Conservation (phyloP, 2,888 invertebrate genomes). For the Nysson spinosus region DNA sequence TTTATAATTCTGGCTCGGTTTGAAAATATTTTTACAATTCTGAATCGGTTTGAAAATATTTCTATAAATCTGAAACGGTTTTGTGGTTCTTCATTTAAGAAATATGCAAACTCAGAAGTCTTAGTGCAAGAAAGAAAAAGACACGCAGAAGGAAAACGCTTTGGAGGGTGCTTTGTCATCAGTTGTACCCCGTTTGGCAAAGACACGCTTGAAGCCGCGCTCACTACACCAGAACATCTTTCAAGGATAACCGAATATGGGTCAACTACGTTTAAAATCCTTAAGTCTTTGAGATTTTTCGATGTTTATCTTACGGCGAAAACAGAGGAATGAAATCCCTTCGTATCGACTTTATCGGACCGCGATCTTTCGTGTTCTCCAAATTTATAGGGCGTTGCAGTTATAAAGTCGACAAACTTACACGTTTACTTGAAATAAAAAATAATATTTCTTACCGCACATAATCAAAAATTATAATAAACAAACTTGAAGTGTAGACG, state of each 20-base stretch:
- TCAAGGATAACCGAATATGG: constrained; percentile 44
- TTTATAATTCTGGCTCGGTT: too few species aligned
- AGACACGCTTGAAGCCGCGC: constrained; percentile 8
- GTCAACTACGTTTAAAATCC: constrained; percentile 33
- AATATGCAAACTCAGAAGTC: too few species aligned
- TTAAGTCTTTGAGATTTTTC: constrained; percentile 20
- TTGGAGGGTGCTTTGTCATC: neutral
- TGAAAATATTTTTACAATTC: too few species aligned
- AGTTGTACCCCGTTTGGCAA: constrained; percentile 13
- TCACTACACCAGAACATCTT: constrained; percentile 32
- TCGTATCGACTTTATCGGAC: too few species aligned
- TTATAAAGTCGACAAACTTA: neutral
- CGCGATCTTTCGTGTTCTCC: constrained; percentile 14
- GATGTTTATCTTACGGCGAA: constrained; percentile 14
- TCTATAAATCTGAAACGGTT: too few species aligned
- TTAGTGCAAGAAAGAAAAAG: neutral
- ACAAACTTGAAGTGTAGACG: too few species aligned
- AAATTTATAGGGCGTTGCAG: neutral
- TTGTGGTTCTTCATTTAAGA: too few species aligned
- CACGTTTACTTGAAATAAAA: too few species aligned
- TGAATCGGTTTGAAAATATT: too few species aligned
- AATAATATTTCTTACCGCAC: too few species aligned
- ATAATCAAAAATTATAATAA: too few species aligned
- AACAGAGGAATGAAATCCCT: constrained; percentile 14
- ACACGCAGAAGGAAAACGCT: constrained; percentile 10